Conservation (phyloP, 2,888 invertebrate species). For the Scelioninae gen. 1 region DNA sequence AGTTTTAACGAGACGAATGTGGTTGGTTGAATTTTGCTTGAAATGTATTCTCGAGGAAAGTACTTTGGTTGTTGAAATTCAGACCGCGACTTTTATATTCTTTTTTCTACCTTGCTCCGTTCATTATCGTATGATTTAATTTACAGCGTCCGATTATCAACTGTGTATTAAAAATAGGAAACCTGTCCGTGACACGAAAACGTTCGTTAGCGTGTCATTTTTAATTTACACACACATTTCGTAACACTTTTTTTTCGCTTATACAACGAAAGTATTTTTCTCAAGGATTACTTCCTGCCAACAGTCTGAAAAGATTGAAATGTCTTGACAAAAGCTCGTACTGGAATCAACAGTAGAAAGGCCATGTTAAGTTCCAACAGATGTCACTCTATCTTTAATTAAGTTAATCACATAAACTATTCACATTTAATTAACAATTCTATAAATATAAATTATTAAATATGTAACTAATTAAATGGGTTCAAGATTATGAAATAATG, state of each 20-base stretch:
- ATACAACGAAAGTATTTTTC: slow-evolving; percentile 49
- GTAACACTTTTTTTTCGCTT: slow-evolving; percentile 10
- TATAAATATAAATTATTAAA: too few relatives aligned
- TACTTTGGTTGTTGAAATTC: slow-evolving; percentile 44
- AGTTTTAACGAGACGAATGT: slow-evolving; percentile 46
- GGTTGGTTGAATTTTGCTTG: slow-evolving; percentile 43
- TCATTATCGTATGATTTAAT: slow-evolving; percentile 39
- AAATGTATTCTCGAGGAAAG: slow-evolving; percentile 54
- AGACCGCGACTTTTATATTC: too few relatives aligned
- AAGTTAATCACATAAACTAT: neutral
- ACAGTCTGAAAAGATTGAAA: slow-evolving; percentile 7
- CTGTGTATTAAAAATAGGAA: slow-evolving; percentile 46
- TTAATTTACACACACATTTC: slow-evolving; percentile 12
- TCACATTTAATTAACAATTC: neutral
- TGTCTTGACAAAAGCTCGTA: neutral
- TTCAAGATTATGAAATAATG: too few relatives aligned
- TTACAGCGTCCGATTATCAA: slow-evolving; percentile 51
- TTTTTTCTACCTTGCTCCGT: slow-evolving; percentile 7
- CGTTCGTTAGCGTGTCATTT: slow-evolving; percentile 23
- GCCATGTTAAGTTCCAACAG: neutral
- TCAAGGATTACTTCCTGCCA: slow-evolving; percentile 50
- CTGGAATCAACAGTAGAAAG: neutral
- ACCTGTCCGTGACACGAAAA: slow-evolving; percentile 50
- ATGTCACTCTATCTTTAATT: neutral
- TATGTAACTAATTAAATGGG: too few relatives aligned